Percentiles rank a stretch among this genome's conserved stretches.
These are phyloP conservation scores for Stramonita haemastoma DNA, from an alignment of 2,888 invertebrate genomes.

Conservation along the genomic window DNA sequence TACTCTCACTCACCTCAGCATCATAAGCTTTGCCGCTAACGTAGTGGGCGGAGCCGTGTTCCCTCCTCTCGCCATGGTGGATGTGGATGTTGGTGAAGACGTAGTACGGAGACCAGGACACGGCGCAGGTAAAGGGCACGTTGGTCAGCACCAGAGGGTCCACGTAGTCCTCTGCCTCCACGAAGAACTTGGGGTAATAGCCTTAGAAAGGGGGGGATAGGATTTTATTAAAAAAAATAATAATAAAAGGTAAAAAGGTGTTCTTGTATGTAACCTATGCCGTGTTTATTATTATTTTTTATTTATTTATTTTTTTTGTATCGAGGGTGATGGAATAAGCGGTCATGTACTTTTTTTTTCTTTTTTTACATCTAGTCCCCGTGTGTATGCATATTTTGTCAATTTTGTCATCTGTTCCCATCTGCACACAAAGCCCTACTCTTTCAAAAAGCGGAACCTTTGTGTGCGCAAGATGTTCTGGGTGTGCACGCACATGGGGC, in stretches of 20 bases:
- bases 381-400: too few species aligned
- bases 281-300: too few species aligned
- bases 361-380: too few species aligned
- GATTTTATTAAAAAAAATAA: too few species aligned
- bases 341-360: too few species aligned
- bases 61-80: neutral
- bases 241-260: neutral
- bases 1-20: neutral
- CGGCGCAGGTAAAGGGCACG: neutral
- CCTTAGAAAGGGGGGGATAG: neutral
- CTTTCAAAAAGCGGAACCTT: too few species aligned
- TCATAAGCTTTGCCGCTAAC: neutral
- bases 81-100: slow-evolving; percentile 15
- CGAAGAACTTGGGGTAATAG: slow-evolving; percentile 18
- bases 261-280: neutral
- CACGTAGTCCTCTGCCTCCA: neutral
- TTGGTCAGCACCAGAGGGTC: neutral
- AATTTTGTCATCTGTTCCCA: too few species aligned
- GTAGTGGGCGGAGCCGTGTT: slow-evolving; percentile 2
- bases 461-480: too few species aligned
- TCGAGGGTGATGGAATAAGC: too few species aligned
- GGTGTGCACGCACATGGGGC: too few species aligned
- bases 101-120: neutral
- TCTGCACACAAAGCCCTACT: too few species aligned
- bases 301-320: too few species aligned